Base-by-base conservation (phyloP, 2,113 vertebrate genomes). In the Alligator mississippiensis region DNA sequence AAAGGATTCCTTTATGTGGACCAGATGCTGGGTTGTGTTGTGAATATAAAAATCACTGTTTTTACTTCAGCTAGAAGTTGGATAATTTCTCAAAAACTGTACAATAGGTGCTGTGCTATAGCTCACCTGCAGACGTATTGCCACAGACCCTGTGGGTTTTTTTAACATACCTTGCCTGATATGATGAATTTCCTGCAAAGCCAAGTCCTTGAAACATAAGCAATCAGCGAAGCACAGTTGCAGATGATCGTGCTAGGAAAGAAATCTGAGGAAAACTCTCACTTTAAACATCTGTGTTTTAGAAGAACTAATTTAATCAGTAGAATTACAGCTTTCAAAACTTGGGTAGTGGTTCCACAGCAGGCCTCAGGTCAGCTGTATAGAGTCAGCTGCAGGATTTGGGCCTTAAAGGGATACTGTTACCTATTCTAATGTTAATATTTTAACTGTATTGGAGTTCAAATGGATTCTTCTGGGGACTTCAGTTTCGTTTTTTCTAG, bases 161-260 rank as follows among this genome's bases (percentile, higher is more conserved):
- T 70, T 3, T 1, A 72, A 74, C 24, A 70, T 77, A 87, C 87
- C 19, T 34, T 54, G 76, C 94, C 87, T 92, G 89, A 92, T 97
- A 90, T 68, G 83, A 94, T n/a, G 6, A 96, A 95, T 79, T 90
- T 93, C 84, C 70, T 93, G 75, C 90, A 78, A 10, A 78, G 83
- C 87, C 89, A 79, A 93, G 87, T 87, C 88, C 86, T 95, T 91
- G 87, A 96, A 90, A 91, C 63, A 25, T 27, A 79, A 70, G 77
- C 61, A 92, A 84, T 93, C 94, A 92, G 61, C 84, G 87, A 94
- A 94, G 78, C 28, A 21, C 47, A 12, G 76, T 74, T 92, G 79
- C 60, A 77, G 77, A 85, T 96, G 58, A 66, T 9, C 1, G 90
- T 95, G 82, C n/a, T 81, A 82, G 80, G 70, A 24, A 84, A 82